Conservation (phyloP, 1,140 invertebrate species). For the Thereuonema tuberculata region DNA sequence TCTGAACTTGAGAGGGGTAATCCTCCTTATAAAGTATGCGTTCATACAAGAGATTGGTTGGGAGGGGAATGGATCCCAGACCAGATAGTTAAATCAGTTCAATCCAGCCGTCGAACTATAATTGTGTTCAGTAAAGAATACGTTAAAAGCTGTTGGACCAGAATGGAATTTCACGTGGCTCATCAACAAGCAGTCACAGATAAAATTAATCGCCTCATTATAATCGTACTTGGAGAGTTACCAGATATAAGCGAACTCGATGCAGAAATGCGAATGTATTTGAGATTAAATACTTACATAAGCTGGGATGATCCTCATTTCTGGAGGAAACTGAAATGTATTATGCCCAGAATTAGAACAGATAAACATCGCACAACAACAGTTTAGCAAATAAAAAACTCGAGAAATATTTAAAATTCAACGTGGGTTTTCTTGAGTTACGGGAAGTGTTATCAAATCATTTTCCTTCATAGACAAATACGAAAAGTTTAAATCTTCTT, state of each 20-base stretch:
- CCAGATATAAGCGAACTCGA: neutral
- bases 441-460: too few species aligned
- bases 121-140: slow-evolving; percentile 84
- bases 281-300: neutral
- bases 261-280: neutral
- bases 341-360: too few species aligned
- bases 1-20: neutral
- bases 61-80: neutral
- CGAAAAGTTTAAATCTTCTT: too few species aligned
- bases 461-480: too few species aligned
- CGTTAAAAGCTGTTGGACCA: slow-evolving; percentile 33
- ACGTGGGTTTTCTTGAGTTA: too few species aligned
- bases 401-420: too few species aligned
- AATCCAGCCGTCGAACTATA: slow-evolving; percentile 78
- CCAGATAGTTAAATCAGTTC: slow-evolving; percentile 69
- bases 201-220: neutral
- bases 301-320: neutral
- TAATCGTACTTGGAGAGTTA: neutral
- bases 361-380: too few species aligned
- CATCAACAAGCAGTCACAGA: neutral
- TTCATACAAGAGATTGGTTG: neutral
- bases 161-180: neutral
- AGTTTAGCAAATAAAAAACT: too few species aligned
- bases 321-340: neutral
- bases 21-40: neutral